These are phyloP conservation scores for Sarcoramphus papa DNA, from an alignment of 2,797 vertebrate genomes.

Conservation along the genomic window DNA sequence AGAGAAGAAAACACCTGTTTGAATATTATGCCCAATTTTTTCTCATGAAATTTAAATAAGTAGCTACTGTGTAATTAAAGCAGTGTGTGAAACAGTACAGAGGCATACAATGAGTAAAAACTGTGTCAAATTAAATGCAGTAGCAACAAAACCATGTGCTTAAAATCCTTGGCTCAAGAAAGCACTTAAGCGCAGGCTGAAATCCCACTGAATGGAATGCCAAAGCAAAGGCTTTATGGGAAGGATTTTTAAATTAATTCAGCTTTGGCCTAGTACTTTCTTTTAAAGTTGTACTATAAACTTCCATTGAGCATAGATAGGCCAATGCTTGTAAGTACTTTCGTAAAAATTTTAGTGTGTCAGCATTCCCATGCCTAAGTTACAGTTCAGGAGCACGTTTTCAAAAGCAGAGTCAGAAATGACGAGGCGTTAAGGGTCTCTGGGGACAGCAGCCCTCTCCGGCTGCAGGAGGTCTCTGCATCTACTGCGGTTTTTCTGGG, in stretches of 20 bases:
- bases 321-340: not conserved
- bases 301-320: not conserved
- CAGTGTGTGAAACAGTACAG: not conserved
- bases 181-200: not conserved
- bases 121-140: constrained; percentile 43
- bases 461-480: not conserved
- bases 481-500: not conserved
- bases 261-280: not conserved
- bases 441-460: not conserved
- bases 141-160: constrained; percentile 7
- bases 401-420: not conserved
- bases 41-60: constrained; percentile 59
- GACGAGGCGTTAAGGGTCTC: not conserved
- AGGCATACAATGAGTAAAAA: constrained; percentile 35
- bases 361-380: not conserved
- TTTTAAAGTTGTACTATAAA: not conserved
- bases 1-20: constrained; percentile 38
- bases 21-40: constrained; percentile 9
- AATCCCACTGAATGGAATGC: not conserved
- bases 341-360: not conserved
- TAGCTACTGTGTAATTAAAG: constrained; percentile 51
- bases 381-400: not conserved
- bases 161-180: constrained; percentile 14
- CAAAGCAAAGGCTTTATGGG: not conserved
- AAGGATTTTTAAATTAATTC: constrained; percentile 5